These are phyloP conservation scores for Pimpla rufipes DNA, from an alignment of 2,888 invertebrate genomes.

Conservation along the genomic window DNA sequence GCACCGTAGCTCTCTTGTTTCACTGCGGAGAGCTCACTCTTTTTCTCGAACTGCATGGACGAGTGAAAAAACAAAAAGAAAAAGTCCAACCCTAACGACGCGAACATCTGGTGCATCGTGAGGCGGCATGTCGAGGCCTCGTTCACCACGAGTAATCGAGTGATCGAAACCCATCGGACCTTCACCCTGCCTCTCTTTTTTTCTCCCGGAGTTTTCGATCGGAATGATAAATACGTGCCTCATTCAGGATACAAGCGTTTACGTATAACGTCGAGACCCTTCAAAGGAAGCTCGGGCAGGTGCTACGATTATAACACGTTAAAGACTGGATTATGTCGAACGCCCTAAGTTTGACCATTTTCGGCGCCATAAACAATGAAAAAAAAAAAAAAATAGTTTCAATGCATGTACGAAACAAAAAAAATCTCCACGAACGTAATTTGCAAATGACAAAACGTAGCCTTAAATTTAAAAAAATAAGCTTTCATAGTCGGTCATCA, in stretches of 20 bases:
- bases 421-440: too few species aligned
- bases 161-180: constrained; percentile 51
- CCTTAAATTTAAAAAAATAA: too few species aligned
- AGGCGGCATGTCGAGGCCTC: constrained; percentile 42
- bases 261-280: constrained; percentile 17
- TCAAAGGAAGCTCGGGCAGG: too few species aligned
- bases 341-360: neutral
- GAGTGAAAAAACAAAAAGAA: constrained; percentile 57
- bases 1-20: neutral
- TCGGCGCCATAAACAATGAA: neutral
- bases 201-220: constrained; percentile 25
- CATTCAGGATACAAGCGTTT: constrained; percentile 29
- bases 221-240: constrained; percentile 8
- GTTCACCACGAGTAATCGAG: constrained; percentile 60
- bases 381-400: neutral
- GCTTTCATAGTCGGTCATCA: too few species aligned
- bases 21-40: neutral
- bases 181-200: constrained; percentile 53
- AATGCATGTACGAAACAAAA: too few species aligned
- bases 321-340: neutral
- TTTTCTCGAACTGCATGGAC: constrained; percentile 13
- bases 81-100: constrained; percentile 70
- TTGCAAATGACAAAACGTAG: too few species aligned
- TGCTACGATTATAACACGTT: constrained; percentile 48
- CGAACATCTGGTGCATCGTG: constrained; percentile 71